phyloP scores from a whole-genome alignment of 2,113 vertebrate species.

The Cyanocitta stelleri region DNA sequence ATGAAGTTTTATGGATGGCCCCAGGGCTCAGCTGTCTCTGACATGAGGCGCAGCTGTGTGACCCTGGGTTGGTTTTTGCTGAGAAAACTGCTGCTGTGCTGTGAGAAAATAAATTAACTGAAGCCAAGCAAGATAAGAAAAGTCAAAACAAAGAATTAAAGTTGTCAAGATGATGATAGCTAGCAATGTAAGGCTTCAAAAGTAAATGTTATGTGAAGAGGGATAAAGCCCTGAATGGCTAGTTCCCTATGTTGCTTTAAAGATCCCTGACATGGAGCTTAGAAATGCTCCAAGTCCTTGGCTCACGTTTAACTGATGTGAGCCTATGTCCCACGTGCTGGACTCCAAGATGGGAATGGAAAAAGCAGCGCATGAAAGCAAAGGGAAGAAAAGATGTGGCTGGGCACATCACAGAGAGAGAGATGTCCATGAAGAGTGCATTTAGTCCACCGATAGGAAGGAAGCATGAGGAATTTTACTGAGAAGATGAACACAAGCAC shows the following conservation, averaged over 20 bases:
- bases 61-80: not conserved
- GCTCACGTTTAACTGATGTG: not conserved
- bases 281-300: not conserved
- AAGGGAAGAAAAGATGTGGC: not conserved
- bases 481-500: not conserved
- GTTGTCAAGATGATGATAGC: not conserved
- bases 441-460: not conserved
- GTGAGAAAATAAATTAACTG: not conserved
- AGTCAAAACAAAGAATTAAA: not conserved
- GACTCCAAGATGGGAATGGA: not conserved
- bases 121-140: not conserved
- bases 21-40: not conserved
- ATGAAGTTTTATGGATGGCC: accelerated
- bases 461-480: not conserved
- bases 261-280: not conserved
- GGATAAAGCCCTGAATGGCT: not conserved
- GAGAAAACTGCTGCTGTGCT: not conserved
- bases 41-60: not conserved
- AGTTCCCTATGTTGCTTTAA: not conserved
- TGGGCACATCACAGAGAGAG: not conserved
- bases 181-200: not conserved
- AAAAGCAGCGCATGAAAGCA: not conserved
- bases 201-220: not conserved
- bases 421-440: not conserved
- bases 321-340: not conserved